These are phyloP conservation scores for Acanthaster planci DNA, from an alignment of 35 echinoderm and acorn worm species.

Conservation along the genomic window DNA sequence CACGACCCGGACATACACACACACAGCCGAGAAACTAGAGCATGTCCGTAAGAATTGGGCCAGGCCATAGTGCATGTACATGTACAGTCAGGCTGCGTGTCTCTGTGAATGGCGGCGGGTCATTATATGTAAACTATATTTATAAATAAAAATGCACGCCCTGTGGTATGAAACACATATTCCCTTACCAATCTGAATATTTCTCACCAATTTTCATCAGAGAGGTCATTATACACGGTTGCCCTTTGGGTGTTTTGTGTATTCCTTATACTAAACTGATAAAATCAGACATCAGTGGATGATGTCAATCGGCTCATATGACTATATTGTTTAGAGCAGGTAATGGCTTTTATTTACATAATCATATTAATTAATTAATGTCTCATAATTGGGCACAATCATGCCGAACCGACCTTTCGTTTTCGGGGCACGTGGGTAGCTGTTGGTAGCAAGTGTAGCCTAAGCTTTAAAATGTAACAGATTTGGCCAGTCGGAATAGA, in stretches of 20 bases:
- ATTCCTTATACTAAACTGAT: too few relatives aligned
- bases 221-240: too few relatives aligned
- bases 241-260: too few relatives aligned
- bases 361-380: too few relatives aligned
- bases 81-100: background rate
- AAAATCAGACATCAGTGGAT: too few relatives aligned
- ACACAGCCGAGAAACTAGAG: background rate
- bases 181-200: background rate
- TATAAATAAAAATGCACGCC: background rate
- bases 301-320: too few relatives aligned
- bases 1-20: background rate
- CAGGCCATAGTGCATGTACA: slow-evolving; percentile 11
- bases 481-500: background rate
- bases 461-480: background rate
- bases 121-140: slow-evolving; percentile 4
- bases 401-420: too few relatives aligned
- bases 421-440: too few relatives aligned
- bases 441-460: too few relatives aligned
- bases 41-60: slow-evolving; percentile 8
- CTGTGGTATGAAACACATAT: background rate
- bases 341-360: too few relatives aligned
- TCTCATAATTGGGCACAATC: too few relatives aligned
- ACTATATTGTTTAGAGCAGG: too few relatives aligned
- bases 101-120: background rate
- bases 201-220: background rate